These are phyloP conservation scores for Odocoileus hemionus DNA, from an alignment of 2,113 vertebrate species.

Conservation along the genomic window DNA sequence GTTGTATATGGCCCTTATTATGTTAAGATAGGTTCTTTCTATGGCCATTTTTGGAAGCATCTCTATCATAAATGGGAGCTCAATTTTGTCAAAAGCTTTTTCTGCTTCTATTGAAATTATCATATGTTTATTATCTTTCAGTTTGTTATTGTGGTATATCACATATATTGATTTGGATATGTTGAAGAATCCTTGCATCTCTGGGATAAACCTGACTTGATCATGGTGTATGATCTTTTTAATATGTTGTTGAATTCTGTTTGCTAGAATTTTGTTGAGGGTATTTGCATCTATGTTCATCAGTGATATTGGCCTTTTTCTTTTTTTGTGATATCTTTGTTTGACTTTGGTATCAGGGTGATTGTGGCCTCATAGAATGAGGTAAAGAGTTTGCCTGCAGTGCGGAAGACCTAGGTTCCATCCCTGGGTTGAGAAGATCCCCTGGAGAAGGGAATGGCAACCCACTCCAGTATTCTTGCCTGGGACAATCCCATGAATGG, in stretches of 20 bases:
- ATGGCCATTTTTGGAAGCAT: background rate
- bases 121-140: background rate
- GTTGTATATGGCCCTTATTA: background rate
- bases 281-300: background rate
- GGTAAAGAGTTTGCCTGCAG: background rate
- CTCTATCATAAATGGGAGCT: accelerated
- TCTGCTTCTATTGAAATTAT: background rate
- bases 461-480: background rate
- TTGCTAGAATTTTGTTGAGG: background rate
- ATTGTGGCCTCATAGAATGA: background rate
- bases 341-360: background rate
- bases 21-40: background rate
- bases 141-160: background rate
- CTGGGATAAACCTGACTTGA: background rate
- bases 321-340: background rate
- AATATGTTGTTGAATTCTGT: background rate
- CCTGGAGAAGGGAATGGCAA: background rate
- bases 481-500: background rate
- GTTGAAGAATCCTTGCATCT: background rate
- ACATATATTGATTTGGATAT: background rate
- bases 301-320: background rate
- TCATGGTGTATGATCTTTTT: background rate
- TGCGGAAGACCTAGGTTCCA: background rate
- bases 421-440: background rate
- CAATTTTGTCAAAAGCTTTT: background rate